Evolutionary conservation across 1,140 invertebrate genomes (phyloP).

Genomic region (Aleiodes sp.): DNA sequence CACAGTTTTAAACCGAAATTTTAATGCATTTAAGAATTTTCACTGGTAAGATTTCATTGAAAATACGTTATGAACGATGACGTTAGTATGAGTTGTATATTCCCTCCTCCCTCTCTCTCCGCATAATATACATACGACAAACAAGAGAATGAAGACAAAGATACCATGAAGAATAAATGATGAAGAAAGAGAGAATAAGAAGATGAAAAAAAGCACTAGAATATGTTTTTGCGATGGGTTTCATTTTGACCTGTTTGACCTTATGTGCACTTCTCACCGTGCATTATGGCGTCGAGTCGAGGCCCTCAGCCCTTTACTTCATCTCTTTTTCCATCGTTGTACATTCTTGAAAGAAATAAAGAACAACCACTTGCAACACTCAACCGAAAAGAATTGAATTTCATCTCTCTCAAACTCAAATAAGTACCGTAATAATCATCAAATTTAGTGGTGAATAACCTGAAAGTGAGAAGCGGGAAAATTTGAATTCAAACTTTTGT

Average conservation of each 20-base stretch:
- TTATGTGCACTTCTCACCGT: slow-evolving; percentile 50
- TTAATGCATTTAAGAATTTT: slow-evolving; percentile 20
- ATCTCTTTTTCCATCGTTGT: slow-evolving; percentile 28
- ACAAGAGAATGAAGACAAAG: slow-evolving; percentile 1
- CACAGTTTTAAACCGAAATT: background rate
- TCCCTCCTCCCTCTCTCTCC: no score
- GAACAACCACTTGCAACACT: slow-evolving; percentile 31
- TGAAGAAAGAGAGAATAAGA: slow-evolving; percentile 39
- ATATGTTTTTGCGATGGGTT: slow-evolving; percentile 56
- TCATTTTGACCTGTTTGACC: slow-evolving; percentile 63
- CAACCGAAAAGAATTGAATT: slow-evolving; percentile 5
- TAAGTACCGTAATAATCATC: background rate
- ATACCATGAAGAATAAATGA: slow-evolving; percentile 35
- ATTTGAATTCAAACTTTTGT: no score
- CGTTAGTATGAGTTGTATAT: background rate
- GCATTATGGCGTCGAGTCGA: slow-evolving; percentile 39
- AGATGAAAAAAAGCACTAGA: slow-evolving; percentile 39
- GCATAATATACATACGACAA: slow-evolving; percentile 12
- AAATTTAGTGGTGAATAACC: no score
- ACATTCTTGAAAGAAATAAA: slow-evolving; percentile 25
- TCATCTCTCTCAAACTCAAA: background rate
- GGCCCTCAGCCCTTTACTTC: slow-evolving; percentile 36
- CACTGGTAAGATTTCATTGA: background rate
- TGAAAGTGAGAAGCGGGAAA: no score
- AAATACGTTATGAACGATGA: background rate